Evolutionary conservation across 2,888 invertebrate genomes (phyloP).

Genomic region (Diadegma fenestrale): DNA sequence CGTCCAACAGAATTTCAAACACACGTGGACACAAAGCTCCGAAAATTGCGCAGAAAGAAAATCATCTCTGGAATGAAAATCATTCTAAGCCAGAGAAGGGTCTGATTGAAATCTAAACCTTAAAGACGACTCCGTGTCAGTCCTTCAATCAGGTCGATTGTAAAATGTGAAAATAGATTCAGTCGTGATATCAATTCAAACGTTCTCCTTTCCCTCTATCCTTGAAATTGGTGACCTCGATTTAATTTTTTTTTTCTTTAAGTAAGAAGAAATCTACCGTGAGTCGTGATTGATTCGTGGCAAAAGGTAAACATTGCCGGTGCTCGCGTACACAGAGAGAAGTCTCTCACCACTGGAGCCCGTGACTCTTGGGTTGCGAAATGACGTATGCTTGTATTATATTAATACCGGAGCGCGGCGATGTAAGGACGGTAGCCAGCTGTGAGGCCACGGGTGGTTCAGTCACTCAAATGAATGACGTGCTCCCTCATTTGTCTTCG

Average conservation of each 20-base stretch:
- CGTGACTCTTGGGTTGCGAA: conserved; percentile 68
- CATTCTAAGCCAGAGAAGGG: too few relatives aligned
- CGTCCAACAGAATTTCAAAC: not conserved
- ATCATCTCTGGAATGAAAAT: too few relatives aligned
- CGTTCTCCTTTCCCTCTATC: conserved; percentile 10
- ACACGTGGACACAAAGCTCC: conserved; percentile 7
- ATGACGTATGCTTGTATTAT: conserved; percentile 81
- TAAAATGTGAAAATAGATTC: conserved; percentile 14
- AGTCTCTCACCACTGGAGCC: conserved; percentile 63
- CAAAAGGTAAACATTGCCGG: conserved; percentile 80
- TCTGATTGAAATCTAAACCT: too few relatives aligned
- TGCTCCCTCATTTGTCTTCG: conserved; percentile 82
- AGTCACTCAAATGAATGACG: conserved; percentile 79
- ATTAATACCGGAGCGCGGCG: conserved; percentile 75
- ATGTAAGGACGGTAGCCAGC: conserved; percentile 80
- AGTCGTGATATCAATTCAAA: conserved; percentile 1
- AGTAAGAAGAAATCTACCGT: conserved; percentile 63
- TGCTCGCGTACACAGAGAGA: conserved; percentile 49
- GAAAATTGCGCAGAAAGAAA: not conserved
- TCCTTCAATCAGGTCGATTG: not conserved
- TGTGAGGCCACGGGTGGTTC: conserved; percentile 79
- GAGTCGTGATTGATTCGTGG: conserved; percentile 78
- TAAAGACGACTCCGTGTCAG: not conserved
- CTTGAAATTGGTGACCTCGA: conserved; percentile 60
- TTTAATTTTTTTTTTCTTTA: conserved; percentile 71